Percentiles rank a stretch among this genome's conserved stretches.
Conservation (phyloP, 2,797 vertebrate species). For the Cichlasoma orientale region DNA sequence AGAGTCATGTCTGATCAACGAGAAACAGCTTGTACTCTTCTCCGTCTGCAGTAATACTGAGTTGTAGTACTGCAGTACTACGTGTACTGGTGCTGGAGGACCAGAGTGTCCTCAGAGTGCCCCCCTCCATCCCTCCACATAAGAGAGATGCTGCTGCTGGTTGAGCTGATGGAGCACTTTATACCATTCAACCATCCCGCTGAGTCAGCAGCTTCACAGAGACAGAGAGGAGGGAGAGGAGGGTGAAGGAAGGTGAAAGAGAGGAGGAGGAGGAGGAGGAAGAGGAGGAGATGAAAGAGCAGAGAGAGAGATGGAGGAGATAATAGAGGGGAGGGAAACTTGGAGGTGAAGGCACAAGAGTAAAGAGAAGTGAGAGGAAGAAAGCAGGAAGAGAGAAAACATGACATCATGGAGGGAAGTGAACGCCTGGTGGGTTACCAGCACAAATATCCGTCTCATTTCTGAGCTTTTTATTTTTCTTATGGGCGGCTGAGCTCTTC, state of each 20-base stretch:
- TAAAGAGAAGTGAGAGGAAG: constrained; percentile 19
- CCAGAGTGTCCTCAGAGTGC: constrained; percentile 59
- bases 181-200: constrained; percentile 66
- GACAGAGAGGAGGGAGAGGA: constrained; percentile 29
- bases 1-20: neutral
- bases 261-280: neutral
- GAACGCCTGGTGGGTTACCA: neutral
- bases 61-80: constrained; percentile 52
- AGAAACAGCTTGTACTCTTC: neutral
- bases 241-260: constrained; percentile 15
- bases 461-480: neutral
- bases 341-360: constrained; percentile 9
- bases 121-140: constrained; percentile 40
- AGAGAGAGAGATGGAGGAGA: constrained; percentile 16
- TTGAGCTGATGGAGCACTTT: constrained; percentile 83
- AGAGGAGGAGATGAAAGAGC: constrained; percentile 1
- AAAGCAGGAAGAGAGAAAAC: neutral
- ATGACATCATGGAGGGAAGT: neutral
- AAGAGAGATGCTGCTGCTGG: constrained; percentile 69
- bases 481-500: neutral
- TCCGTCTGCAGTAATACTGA: constrained; percentile 33
- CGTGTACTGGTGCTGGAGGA: constrained; percentile 42
- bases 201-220: constrained; percentile 76
- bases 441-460: neutral
- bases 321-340: constrained; percentile 7